Evolutionary conservation across 2,888 invertebrate genomes (phyloP).

Genomic region (Napeogenes inachia): DNA sequence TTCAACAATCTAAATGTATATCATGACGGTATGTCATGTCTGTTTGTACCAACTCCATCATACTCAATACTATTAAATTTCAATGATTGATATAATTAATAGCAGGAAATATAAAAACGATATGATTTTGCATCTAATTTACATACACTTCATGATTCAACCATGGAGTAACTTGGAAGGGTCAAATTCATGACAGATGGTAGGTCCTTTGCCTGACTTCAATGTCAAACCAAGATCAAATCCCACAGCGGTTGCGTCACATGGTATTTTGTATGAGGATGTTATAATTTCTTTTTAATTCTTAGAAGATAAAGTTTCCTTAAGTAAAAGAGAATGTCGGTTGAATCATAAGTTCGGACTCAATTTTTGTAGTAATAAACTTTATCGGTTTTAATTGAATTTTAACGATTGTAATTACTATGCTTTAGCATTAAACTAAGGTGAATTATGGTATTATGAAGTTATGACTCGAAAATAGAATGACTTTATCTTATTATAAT

Average conservation of each 20-base stretch:
- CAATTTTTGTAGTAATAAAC: conserved; percentile 14
- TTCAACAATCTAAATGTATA: too few species aligned
- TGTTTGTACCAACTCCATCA: too few species aligned
- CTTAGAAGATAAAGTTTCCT: conserved; percentile 41
- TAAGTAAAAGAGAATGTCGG: conserved; percentile 38
- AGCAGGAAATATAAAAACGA: not conserved
- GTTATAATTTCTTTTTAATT: conserved; percentile 34
- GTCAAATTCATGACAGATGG: conserved; percentile 29
- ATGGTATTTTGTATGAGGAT: conserved; percentile 29
- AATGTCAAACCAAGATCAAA: conserved; percentile 36
- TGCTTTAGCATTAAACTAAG: not conserved
- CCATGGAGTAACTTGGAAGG: not conserved
- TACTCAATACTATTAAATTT: too few species aligned
- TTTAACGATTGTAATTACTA: conserved; percentile 16
- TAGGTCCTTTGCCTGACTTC: conserved; percentile 24
- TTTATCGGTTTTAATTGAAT: conserved; percentile 6
- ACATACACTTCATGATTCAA: conserved; percentile 4
- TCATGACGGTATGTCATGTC: too few species aligned
- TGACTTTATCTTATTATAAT: too few species aligned
- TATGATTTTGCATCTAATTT: too few species aligned
- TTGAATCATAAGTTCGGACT: conserved; percentile 37
- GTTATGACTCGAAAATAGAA: too few species aligned
- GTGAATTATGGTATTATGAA: too few species aligned
- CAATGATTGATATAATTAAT: too few species aligned
- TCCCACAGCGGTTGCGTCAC: conserved; percentile 33